Percentiles rank a stretch among this genome's conserved stretches.
These are phyloP conservation scores for Anoura caudifer DNA, from an alignment of 2,113 vertebrate genomes.

Conservation along the genomic window DNA sequence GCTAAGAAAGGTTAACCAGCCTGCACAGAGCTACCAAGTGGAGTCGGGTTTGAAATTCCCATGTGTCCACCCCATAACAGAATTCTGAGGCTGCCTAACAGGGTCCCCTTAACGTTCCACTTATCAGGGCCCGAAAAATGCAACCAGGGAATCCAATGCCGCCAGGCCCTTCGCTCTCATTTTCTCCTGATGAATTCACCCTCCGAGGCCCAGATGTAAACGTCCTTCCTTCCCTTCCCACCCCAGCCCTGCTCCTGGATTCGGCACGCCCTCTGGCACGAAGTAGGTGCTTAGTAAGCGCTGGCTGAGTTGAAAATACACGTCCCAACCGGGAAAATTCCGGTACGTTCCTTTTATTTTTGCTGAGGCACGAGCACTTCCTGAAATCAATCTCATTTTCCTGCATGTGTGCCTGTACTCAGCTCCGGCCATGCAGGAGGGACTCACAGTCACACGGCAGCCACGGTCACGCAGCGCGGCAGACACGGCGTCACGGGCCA, in stretches of 20 bases:
- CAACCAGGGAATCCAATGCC: neutral
- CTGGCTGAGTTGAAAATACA: neutral
- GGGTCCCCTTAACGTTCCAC: neutral
- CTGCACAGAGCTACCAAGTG: neutral
- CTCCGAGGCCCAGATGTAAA: neutral
- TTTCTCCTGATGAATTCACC: neutral
- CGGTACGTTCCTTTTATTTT: neutral
- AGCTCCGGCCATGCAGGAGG: neutral
- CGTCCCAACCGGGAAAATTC: neutral
- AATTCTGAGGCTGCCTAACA: neutral
- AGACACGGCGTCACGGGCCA: no score
- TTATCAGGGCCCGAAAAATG: neutral
- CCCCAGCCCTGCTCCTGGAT: neutral
- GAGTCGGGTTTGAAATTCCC: neutral
- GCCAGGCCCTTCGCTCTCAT: neutral
- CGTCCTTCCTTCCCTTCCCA: neutral
- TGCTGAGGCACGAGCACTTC: neutral
- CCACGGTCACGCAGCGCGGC: neutral
- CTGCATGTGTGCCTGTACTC: rapidly evolving
- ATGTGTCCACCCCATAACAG: neutral
- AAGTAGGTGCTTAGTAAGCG: neutral
- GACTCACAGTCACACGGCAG: neutral
- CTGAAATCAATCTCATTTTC: neutral
- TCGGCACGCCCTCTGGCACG: neutral
- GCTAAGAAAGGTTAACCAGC: neutral